Evolutionary conservation across 92 coral and sea anemone species (phyloP).

Genomic region (Porites evermanni): DNA sequence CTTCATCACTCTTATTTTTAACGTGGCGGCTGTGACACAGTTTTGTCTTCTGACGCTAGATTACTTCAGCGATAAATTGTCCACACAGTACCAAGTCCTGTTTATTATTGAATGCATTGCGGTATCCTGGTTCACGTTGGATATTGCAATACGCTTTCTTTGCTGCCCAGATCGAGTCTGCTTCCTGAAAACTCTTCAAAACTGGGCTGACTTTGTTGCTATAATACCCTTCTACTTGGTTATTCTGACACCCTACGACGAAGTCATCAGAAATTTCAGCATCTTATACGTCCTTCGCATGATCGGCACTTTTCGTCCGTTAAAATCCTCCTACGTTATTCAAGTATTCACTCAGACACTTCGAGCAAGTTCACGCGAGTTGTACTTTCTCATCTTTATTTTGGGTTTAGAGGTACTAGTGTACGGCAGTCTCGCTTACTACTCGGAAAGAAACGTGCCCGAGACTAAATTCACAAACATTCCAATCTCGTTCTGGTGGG

Average conservation of each 20-base stretch:
- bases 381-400: conserved; percentile 90
- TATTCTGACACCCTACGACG: conserved; percentile 73
- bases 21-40: conserved; percentile 88
- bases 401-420: conserved; percentile 85
- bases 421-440: conserved; percentile 94
- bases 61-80: conserved; percentile 63
- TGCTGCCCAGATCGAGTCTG: conserved; percentile 75
- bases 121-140: conserved; percentile 95
- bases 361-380: conserved; percentile 95
- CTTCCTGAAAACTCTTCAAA: conserved; percentile 83
- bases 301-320: conserved; percentile 93
- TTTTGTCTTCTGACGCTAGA: conserved; percentile 88
- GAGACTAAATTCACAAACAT: conserved; percentile 83
- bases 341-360: conserved; percentile 97
- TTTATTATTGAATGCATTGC: conserved; percentile 80
- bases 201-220: conserved; percentile 93
- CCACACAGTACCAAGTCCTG: conserved; percentile 74
- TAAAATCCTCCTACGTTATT: conserved; percentile 96
- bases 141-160: conserved; percentile 77
- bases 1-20: conserved; percentile 84
- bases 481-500: conserved; percentile 99
- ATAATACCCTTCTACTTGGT: conserved; percentile 90
- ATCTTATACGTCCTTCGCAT: conserved; percentile 94
- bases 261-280: conserved; percentile 74
- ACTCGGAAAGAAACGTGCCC: conserved; percentile 77